Percentiles rank a stretch among this genome's conserved stretches.
Evolutionary conservation across 2,888 invertebrate species (phyloP).

Genomic region (Athetis lepigone): DNA sequence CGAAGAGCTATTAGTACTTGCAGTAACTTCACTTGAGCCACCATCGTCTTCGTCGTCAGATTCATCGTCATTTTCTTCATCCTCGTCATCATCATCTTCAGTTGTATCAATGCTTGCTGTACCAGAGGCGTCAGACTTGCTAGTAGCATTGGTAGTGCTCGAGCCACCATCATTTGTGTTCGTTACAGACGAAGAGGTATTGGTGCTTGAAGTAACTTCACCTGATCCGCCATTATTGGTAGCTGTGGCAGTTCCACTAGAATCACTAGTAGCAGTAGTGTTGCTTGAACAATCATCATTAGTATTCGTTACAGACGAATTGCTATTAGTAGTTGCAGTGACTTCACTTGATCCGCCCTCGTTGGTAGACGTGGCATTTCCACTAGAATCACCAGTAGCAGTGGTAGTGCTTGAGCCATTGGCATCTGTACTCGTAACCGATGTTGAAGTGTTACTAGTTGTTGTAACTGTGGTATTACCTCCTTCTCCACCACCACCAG

Average conservation of each 20-base stretch:
- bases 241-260: too few relatives aligned
- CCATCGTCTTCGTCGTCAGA: too few relatives aligned
- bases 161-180: neutral
- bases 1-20: neutral
- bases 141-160: neutral
- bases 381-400: neutral
- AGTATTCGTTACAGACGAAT: too few relatives aligned
- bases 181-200: neutral
- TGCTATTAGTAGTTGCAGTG: neutral
- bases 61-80: too few relatives aligned
- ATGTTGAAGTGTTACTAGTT: neutral
- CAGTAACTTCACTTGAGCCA: too few relatives aligned
- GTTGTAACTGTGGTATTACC: too few relatives aligned
- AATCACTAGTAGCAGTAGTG: too few relatives aligned
- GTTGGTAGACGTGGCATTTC: neutral
- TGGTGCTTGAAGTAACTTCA: neutral
- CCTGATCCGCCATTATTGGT: neutral
- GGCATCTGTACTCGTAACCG: neutral
- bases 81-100: too few relatives aligned
- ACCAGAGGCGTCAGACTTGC: neutral
- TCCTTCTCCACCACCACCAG: too few relatives aligned
- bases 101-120: neutral
- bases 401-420: neutral
- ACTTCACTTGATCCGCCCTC: neutral
- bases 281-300: too few relatives aligned